Base-by-base conservation (phyloP, 1,140 invertebrate genomes). In the Teleogryllus occipitalis region DNA sequence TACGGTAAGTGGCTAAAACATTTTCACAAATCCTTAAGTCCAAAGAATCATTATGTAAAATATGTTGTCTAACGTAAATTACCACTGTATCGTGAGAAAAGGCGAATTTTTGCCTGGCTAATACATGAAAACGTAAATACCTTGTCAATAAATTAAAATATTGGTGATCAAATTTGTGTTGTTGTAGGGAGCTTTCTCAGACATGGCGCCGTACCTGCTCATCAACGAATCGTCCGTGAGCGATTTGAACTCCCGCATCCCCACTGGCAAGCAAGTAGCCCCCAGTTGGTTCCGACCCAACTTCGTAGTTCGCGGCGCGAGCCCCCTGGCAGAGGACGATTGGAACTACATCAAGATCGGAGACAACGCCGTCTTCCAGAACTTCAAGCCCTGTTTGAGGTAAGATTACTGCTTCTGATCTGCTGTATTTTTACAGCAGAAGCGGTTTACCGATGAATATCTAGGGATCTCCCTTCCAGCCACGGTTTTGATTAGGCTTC, bases 281-380 rank as follows among this genome's bases (percentile, higher is more conserved):
- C 54, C 54, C 54, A 18, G 10, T 7, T 65, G 54, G 54, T 65
- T 65, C 54, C 1, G 54, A 14, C 54, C 54, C 54, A 65, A 65
- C 18, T 65, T 65, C 54, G 54, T 65, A 2, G 18, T 65, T 2
- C 89, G 89, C 82, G 92, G 91, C 3, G 85, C 89, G 2, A 81
- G 86, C 27, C 83, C 91, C 6, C 92, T 89, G 82, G 90, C 89
- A 7, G 93, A 94, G 85, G 92, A 93, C 81, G 85, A 86, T 18
- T 93, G 92, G 92, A 88, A 90, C 65, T 93, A 89, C 86, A 84
- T 93, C 21, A 92, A 91, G 86, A 91, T 93, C 79, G 91, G 92
- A 6, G 82, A 86, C 22, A 84, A 89, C 74, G 86, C 87, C 0
- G 82, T 92, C 46, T 89, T 92, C 81, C 88, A 89, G 83, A 89